Evolutionary conservation across 1,140 invertebrate species (phyloP).

Genomic region (Trialeurodes vaporariorum): DNA sequence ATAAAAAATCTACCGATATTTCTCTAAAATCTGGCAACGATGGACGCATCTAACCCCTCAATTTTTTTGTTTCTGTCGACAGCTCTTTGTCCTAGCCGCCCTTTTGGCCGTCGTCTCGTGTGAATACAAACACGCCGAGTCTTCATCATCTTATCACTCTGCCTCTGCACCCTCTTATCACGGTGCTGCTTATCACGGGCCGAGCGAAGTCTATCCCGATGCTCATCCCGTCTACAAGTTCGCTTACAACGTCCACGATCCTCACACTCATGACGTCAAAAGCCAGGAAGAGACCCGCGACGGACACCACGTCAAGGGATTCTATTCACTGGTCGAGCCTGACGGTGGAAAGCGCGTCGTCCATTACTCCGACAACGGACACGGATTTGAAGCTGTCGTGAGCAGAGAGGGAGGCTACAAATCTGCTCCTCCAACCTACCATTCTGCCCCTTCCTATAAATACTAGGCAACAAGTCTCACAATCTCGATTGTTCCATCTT

Average conservation of each 20-base stretch:
- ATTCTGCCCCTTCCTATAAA: too few species aligned
- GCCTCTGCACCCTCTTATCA: too few species aligned
- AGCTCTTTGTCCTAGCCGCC: too few species aligned
- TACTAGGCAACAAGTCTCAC: too few species aligned
- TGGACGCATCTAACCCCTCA: too few species aligned
- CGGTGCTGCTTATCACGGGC: conserved; percentile 3
- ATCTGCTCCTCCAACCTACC: too few species aligned
- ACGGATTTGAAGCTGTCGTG: conserved; percentile 25
- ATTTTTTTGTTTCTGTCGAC: too few species aligned
- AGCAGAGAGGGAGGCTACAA: conserved; percentile 9
- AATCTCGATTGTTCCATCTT: too few species aligned
- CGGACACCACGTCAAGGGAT: conserved; percentile 39
- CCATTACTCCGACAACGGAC: conserved; percentile 36
- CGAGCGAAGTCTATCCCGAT: conserved; percentile 11
- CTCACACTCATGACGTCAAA: conserved; percentile 39
- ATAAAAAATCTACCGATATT: too few species aligned
- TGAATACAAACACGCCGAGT: conserved; percentile 2
- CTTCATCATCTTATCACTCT: conserved; percentile 4
- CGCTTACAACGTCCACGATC: conserved; percentile 42
- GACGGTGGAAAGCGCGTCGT: conserved; percentile 40
- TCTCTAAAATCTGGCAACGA: too few species aligned
- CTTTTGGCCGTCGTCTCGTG: too few species aligned
- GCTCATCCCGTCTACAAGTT: conserved; percentile 35
- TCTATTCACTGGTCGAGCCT: conserved; percentile 34
- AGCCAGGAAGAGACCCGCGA: conserved; percentile 37